Percentiles rank a stretch among this genome's conserved stretches.
Conservation (phyloP, 2,888 invertebrate genomes). For the Mantis religiosa region DNA sequence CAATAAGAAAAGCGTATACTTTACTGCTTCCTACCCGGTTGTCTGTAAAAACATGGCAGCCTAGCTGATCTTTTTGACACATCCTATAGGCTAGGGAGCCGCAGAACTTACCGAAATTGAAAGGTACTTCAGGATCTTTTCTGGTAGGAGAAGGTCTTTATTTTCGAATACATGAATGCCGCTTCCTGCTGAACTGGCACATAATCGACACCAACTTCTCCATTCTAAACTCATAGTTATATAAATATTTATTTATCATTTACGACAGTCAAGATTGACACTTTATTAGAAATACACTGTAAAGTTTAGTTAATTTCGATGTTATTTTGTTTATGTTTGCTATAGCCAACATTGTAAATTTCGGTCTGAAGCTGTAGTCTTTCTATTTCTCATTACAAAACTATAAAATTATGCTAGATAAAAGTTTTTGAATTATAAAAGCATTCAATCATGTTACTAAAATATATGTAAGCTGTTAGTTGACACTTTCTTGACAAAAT, state of each 20-base stretch:
- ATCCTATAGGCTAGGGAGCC: constrained; percentile 21
- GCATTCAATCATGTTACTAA: neutral
- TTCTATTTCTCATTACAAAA: neutral
- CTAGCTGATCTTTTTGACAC: constrained; percentile 23
- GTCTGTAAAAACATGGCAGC: constrained; percentile 11
- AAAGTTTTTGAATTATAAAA: neutral
- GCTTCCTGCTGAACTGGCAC: constrained; percentile 26
- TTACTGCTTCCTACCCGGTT: constrained; percentile 14
- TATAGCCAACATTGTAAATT: neutral
- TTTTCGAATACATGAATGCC: constrained; percentile 21
- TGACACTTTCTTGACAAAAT: neutral
- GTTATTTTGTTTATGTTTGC: constrained; percentile 7
- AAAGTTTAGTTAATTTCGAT: constrained; percentile 16
- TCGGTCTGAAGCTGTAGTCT: neutral
- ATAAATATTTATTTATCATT: constrained; percentile 8
- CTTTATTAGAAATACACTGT: constrained; percentile 24
- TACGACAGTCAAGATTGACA: constrained; percentile 18
- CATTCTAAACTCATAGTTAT: constrained; percentile 26
- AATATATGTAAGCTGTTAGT: neutral
- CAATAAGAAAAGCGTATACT: neutral
- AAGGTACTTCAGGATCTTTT: constrained; percentile 28
- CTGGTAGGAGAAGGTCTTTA: constrained; percentile 23
- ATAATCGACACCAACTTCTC: constrained; percentile 29
- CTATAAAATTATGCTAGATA: neutral
- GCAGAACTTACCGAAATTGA: constrained; percentile 28